Base-by-base conservation (phyloP, 2,888 invertebrate genomes). In the Apotomis betuletana region DNA sequence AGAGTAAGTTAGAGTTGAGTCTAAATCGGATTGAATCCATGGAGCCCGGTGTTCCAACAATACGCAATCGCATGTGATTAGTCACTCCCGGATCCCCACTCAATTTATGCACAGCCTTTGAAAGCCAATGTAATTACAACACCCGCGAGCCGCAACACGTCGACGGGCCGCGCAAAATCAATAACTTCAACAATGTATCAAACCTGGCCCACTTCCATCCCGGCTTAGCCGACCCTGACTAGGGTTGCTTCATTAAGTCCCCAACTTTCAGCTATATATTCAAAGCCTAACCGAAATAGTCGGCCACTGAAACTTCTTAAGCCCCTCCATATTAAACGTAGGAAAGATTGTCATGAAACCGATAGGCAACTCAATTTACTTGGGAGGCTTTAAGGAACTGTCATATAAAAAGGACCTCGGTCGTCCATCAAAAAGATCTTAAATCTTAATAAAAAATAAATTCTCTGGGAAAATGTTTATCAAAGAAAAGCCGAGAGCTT, bases 111-210 rank as follows among this genome's bases (percentile, higher is more conserved):
- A 27, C 46, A 27, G 15, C 51, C 61, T 12, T 27, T 55, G 69
- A 69, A 61, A 57, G 62, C 38, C 36, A 59, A 13, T 46, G 64
- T 68, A 62, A 73, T 57, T 64, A 49, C 67, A 70, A 59, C 72
- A 74, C 67, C 68, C 63, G 51, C 60, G 59, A 27, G 65, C 61
- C 71, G 70, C 63, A 69, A 41, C 69, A 74, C 59, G 15, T 41
- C 63, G 67, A 68, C 70, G 67, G 55, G 12, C 75, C 67, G 55
- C 69, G 71, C 67, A 74, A 78, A 80, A 84, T 83, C 85, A 79
- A 85, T 85, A 82, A 76, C 76, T 80, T 77, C 68, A 78, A 80
- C 77, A 77, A 74, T 69, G 77, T 74, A 69, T 61, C 60, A 73
- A 64, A 70, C 67, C 76, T 78, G 82, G 79, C 83, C 82, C 75